Evolutionary conservation across 1,140 invertebrate species (phyloP), one percentile per base, ranked within the genome.

Genomic region (Cyclina sinensis): DNA sequence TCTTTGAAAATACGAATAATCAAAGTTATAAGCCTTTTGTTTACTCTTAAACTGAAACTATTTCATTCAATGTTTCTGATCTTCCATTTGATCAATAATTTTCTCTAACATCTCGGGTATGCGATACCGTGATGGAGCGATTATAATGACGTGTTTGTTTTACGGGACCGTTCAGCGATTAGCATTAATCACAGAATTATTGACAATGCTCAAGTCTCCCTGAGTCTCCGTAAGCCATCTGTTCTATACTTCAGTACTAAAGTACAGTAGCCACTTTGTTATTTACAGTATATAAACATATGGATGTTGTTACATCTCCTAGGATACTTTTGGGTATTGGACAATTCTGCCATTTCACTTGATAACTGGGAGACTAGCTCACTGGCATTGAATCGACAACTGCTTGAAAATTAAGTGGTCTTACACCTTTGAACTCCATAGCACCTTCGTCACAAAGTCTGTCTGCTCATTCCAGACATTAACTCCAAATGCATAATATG

Each of bases 171-270:
- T 76, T 39, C 24, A 32, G 84, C 14, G 84, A 54, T 78, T 78
- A 70, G 24, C 51, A 78, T 86, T 86, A 86, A 86, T 86, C 84
- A 86, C 0, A 57, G 51, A 32, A 78, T 78, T 86, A 86, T 86
- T 86, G 84, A 86, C 84, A 78, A 30, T 86, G 73, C 54, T 78
- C 48, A 78, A 85, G 68, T 51, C 70, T 74, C 30, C 18, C 51
- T n/a, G 39, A 35, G 30, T 32, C 83, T 43, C 43, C 24, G 18
- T 74, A 74, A 85, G 83, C 68, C 83, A 85, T 43, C 18, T 83
- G 68, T 85, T 32, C 27, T 48, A 86, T 62, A 78, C 51, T 78
- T 21, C 46, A 18, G 11, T 4, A 35, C 43, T 59, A 85, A 85
- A 1, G 35, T 39, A 79, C 30, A 59, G 48, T 57, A 57, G n/a